phyloP scores from a whole-genome alignment of 2,113 vertebrate genomes.

The Seriola aureovittata region DNA sequence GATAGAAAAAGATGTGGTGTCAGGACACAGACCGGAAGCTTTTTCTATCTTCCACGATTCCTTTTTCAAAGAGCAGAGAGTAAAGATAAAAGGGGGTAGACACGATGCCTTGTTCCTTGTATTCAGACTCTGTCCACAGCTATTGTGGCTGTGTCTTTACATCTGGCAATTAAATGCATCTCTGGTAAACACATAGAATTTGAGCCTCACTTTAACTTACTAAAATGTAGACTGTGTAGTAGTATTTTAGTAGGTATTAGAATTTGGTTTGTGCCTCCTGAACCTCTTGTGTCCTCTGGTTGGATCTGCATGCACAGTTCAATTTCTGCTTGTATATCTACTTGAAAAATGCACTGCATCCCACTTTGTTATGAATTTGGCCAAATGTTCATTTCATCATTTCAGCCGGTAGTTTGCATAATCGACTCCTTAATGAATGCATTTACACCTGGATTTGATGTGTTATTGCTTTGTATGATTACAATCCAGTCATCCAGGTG shows the following conservation, averaged over 20 bases:
- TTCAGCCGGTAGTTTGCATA: not conserved
- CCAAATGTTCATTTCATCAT: not conserved
- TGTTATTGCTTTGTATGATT: constrained; percentile 16
- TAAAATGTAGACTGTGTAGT: not conserved
- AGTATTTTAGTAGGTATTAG: not conserved
- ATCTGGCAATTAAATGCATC: not conserved
- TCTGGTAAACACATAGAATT: not conserved
- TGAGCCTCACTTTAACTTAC: not conserved
- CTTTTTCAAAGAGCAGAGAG: not conserved
- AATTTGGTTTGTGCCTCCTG: not conserved
- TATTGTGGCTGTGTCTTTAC: not conserved
- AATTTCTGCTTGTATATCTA: too few species aligned
- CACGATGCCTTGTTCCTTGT: not conserved
- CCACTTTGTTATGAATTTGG: not conserved
- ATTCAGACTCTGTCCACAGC: not conserved
- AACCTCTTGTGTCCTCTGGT: not conserved
- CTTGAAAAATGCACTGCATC: too few species aligned
- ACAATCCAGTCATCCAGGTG: constrained; percentile 15
- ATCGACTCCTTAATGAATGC: constrained; percentile 9
- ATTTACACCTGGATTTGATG: constrained; percentile 8
- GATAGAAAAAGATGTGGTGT: too few species aligned
- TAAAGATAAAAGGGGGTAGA: not conserved
- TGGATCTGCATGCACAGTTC: not conserved
- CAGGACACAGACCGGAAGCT: too few species aligned
- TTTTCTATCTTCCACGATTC: too few species aligned